phyloP scores from a whole-genome alignment of 2,113 vertebrate genomes.

The Chiloscyllium plagiosum region DNA sequence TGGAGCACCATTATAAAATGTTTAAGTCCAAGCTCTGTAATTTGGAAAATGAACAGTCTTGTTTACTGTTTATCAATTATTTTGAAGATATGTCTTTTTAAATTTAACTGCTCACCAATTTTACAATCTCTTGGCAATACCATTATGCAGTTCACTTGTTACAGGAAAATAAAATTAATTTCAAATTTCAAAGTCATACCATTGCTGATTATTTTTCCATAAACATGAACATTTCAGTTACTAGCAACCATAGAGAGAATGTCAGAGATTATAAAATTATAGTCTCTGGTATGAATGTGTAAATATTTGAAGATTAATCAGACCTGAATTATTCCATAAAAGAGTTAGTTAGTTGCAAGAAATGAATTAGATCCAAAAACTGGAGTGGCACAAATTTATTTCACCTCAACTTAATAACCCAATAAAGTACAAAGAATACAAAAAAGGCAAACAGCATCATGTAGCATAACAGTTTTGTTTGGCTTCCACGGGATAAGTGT shows the following conservation, averaged over 20 bases:
- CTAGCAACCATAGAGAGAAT: background rate
- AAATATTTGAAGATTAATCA: background rate
- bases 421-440: slow-evolving; percentile 92
- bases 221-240: background rate
- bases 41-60: background rate
- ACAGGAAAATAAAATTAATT: background rate
- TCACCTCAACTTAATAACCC: slow-evolving; percentile 83
- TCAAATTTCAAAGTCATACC: background rate
- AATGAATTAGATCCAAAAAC: background rate
- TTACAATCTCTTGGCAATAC: background rate
- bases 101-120: background rate
- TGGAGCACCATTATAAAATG: background rate
- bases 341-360: background rate
- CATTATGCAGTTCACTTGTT: background rate
- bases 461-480: slow-evolving; percentile 84
- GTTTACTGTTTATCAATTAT: background rate
- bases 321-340: background rate
- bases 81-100: background rate
- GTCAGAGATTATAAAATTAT: background rate
- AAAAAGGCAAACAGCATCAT: slow-evolving; percentile 89
- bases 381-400: slow-evolving; percentile 44
- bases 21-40: background rate
- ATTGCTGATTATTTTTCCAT: background rate
- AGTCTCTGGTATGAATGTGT: background rate
- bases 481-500: slow-evolving; percentile 84